These are phyloP conservation scores for Chionomys nivalis DNA, from an alignment of 2,113 vertebrate genomes.

Conservation along the genomic window DNA sequence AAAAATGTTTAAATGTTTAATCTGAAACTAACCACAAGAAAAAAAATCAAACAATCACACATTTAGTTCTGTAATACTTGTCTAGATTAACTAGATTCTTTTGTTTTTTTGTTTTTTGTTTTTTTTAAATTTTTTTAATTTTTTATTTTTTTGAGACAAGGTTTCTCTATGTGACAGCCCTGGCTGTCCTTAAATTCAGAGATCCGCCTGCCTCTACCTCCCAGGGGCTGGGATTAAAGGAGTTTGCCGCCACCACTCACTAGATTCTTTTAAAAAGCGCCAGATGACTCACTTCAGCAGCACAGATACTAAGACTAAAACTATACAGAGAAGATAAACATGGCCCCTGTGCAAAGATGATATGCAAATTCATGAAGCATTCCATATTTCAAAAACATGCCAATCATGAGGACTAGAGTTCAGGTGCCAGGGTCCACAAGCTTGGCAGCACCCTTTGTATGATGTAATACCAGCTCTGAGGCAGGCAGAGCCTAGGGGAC, in stretches of 20 bases:
- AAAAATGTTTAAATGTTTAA: conserved; percentile 13
- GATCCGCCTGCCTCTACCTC: too few relatives aligned
- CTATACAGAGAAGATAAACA: not conserved
- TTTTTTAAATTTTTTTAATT: too few relatives aligned
- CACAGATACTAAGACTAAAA: not conserved
- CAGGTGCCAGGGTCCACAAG: not conserved
- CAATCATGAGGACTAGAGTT: not conserved
- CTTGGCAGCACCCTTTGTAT: not conserved
- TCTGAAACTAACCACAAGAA: conserved; percentile 18
- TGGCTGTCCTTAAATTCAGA: too few relatives aligned
- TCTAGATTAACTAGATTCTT: not conserved
- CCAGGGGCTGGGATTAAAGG: too few relatives aligned
- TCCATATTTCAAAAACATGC: not conserved
- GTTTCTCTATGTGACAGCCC: too few relatives aligned
- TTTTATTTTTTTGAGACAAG: too few relatives aligned
- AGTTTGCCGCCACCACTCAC: not conserved
- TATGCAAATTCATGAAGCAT: not conserved
- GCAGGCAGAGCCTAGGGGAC: not conserved
- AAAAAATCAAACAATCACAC: not conserved
- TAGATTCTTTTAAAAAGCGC: not conserved
- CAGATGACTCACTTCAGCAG: not conserved
- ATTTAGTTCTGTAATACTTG: not conserved
- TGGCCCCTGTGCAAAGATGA: not conserved
- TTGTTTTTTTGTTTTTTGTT: too few relatives aligned
- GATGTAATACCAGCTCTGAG: not conserved